phyloP scores from a whole-genome alignment of 2,888 invertebrate species.

The Lasioglossum malachurum region DNA sequence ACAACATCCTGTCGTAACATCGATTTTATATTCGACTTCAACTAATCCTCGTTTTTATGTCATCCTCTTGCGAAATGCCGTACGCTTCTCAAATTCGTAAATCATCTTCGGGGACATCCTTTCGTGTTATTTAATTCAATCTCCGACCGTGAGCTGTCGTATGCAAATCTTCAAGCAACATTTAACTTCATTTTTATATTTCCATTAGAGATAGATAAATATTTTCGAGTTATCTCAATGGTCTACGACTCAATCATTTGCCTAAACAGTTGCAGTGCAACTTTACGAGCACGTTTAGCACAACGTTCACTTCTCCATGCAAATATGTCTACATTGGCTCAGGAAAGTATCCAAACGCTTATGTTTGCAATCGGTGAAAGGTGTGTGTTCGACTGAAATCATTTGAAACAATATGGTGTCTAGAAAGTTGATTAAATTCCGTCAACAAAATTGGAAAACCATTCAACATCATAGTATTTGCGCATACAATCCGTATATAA shows the following conservation, averaged over 20 bases:
- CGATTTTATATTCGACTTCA: background rate
- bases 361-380: background rate
- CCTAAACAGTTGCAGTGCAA: background rate
- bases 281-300: background rate
- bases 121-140: background rate
- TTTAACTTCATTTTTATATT: background rate
- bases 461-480: background rate
- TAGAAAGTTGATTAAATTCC: background rate
- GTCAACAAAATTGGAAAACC: background rate
- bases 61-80: background rate
- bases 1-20: background rate
- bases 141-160: background rate
- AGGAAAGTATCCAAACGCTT: background rate
- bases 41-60: background rate
- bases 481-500: background rate
- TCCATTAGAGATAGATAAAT: background rate
- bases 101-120: background rate
- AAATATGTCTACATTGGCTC: background rate
- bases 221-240: background rate
- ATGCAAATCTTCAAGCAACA: background rate
- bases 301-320: background rate
- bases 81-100: background rate
- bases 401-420: background rate
- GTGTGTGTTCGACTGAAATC: background rate
- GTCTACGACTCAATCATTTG: background rate